Conservation (phyloP, 2,113 vertebrate genomes). For the Hylia prasina region DNA sequence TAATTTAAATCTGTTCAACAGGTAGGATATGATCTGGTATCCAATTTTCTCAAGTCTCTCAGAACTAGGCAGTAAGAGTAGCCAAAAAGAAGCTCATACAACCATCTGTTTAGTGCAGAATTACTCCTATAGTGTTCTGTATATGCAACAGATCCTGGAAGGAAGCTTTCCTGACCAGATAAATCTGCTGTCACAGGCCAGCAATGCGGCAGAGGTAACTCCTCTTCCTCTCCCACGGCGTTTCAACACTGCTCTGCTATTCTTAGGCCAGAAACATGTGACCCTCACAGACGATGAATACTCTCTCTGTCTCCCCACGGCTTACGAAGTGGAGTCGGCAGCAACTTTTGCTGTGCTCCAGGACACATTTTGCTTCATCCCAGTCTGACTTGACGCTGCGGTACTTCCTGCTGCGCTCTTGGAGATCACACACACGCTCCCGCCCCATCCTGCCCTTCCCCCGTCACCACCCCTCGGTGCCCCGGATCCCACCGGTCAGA, state of each 20-base stretch:
- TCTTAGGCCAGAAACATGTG: neutral
- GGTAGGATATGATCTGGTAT: neutral
- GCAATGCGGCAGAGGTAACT: neutral
- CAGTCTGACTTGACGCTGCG: neutral
- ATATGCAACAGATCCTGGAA: neutral
- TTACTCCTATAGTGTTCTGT: no score
- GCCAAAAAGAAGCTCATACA: neutral
- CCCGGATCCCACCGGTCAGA: neutral
- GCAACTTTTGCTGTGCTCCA: neutral
- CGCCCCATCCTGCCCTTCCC: neutral
- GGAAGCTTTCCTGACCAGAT: neutral
- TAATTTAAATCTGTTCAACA: neutral
- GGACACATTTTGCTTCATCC: neutral
- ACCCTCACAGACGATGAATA: neutral
- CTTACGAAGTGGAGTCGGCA: rapidly evolving
- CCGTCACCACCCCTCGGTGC: rapidly evolving
- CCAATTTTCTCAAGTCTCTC: neutral
- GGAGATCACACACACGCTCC: neutral
- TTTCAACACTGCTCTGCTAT: neutral
- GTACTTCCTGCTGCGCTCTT: neutral
- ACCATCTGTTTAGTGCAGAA: neutral
- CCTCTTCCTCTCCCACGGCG: neutral
- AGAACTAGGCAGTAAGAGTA: neutral
- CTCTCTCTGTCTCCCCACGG: neutral
- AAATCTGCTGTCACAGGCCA: neutral